These are phyloP conservation scores for Galeopsomyia nigrocyanea DNA, from an alignment of 2,888 invertebrate species.

Conservation along the genomic window DNA sequence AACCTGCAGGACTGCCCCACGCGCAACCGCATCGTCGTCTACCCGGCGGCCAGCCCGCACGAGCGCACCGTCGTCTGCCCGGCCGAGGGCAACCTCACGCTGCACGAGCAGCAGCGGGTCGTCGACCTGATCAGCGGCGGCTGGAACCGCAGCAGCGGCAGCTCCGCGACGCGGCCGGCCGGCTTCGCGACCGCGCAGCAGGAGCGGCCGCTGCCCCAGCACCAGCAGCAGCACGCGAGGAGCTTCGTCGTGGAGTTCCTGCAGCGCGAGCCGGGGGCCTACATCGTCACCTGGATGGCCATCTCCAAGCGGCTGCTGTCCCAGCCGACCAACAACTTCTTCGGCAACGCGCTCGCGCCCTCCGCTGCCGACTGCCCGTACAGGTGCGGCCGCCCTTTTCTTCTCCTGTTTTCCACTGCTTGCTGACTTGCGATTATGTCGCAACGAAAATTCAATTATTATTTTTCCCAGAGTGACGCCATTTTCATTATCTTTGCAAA, in stretches of 20 bases:
- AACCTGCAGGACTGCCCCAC: constrained; percentile 74
- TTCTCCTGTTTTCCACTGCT: too few relatives aligned
- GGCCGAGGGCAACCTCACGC: constrained; percentile 64
- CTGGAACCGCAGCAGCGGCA: constrained; percentile 51
- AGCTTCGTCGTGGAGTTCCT: constrained; percentile 84
- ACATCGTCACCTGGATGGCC: constrained; percentile 84
- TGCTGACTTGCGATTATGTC: too few relatives aligned
- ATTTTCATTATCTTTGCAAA: too few relatives aligned
- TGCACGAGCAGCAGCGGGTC: constrained; percentile 49
- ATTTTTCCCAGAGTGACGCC: too few relatives aligned
- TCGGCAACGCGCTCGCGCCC: constrained; percentile 54
- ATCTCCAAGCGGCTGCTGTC: constrained; percentile 76
- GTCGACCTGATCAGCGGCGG: constrained; percentile 47
- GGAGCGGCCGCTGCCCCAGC: constrained; percentile 33
- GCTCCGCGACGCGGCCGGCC: constrained; percentile 30
- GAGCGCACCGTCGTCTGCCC: constrained; percentile 79
- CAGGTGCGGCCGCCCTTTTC: too few relatives aligned
- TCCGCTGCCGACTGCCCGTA: constrained; percentile 79
- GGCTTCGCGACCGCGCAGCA: constrained; percentile 50
- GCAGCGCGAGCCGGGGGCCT: constrained; percentile 80
- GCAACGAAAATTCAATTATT: too few relatives aligned
- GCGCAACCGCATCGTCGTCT: constrained; percentile 80
- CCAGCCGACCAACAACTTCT: constrained; percentile 54
- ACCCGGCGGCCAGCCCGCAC: constrained; percentile 78
- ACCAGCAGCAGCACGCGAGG: constrained; percentile 71